phyloP scores from a whole-genome alignment of 2,797 vertebrate genomes.

The Acanthis flammea region DNA sequence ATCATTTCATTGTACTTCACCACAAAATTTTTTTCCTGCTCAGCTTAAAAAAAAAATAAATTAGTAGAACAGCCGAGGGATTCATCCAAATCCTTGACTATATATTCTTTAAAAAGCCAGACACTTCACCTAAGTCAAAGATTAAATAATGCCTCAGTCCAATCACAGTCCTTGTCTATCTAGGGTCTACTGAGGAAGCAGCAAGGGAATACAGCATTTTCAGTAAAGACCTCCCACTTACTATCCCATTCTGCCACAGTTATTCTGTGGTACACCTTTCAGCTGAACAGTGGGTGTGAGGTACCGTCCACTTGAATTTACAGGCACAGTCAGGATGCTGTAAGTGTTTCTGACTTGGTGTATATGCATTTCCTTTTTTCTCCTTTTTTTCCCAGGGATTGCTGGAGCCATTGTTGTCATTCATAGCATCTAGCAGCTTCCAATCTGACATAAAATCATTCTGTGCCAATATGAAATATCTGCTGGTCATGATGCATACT shows the following conservation, averaged over 20 bases:
- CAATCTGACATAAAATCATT: constrained; percentile 8
- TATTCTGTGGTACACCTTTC: background rate
- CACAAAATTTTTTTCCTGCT: accelerated
- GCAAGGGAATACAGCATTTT: background rate
- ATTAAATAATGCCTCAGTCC: background rate
- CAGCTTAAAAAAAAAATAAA: background rate
- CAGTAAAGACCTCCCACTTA: background rate
- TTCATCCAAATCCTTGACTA: background rate
- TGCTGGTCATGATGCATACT: background rate
- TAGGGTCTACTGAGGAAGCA: background rate
- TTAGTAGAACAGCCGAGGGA: background rate
- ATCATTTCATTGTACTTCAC: background rate
- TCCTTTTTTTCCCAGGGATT: background rate
- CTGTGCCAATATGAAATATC: background rate
- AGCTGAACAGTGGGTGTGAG: background rate
- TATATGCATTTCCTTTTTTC: background rate
- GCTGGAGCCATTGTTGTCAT: background rate
- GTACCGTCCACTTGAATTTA: constrained; percentile 16
- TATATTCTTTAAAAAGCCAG: background rate
- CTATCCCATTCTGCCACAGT: background rate
- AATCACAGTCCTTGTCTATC: background rate
- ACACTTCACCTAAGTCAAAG: background rate
- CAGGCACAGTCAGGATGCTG: background rate
- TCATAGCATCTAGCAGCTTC: background rate
- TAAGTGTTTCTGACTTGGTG: background rate